A percentile compares a stretch with the other conserved stretches of the same genome.
These are phyloP conservation scores for Bujurquina vittata DNA, from an alignment of 2,113 vertebrate genomes.

Conservation along the genomic window DNA sequence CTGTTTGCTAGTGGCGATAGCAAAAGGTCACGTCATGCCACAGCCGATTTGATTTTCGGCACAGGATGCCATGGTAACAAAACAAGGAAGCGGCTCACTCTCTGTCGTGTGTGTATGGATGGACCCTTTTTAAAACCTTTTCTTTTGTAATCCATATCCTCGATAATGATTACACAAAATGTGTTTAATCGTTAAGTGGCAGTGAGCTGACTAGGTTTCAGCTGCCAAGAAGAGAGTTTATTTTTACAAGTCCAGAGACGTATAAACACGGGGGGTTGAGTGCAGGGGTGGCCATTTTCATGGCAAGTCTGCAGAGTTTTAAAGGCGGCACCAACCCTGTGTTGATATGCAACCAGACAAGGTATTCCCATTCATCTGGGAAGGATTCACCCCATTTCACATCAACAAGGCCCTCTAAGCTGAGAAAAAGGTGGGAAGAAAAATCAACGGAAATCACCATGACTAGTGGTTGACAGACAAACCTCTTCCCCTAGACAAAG, in stretches of 20 bases:
- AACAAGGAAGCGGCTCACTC: background rate
- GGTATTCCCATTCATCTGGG: slow-evolving; percentile 68
- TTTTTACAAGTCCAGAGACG: slow-evolving; percentile 69
- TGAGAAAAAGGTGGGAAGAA: slow-evolving; percentile 44
- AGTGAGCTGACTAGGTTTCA: slow-evolving; percentile 20
- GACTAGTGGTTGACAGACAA: slow-evolving; percentile 68
- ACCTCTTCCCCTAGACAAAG: slow-evolving; percentile 33
- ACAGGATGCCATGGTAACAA: background rate
- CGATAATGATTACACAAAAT: slow-evolving; percentile 30
- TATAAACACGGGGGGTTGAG: slow-evolving; percentile 67
- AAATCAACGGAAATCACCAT: slow-evolving; percentile 48
- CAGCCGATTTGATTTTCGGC: background rate
- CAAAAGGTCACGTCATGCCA: background rate
- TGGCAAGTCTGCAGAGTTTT: slow-evolving; percentile 61
- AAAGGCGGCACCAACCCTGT: slow-evolving; percentile 39
- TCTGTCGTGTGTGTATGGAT: background rate
- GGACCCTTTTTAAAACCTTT: slow-evolving; percentile 22
- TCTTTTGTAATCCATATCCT: slow-evolving; percentile 43
- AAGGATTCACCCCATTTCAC: slow-evolving; percentile 73
- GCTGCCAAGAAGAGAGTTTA: slow-evolving; percentile 72
- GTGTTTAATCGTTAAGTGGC: slow-evolving; percentile 50
- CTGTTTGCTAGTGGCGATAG: background rate
- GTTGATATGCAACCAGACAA: slow-evolving; percentile 54
- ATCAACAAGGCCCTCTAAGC: slow-evolving; percentile 68
- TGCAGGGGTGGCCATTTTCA: slow-evolving; percentile 47